Conservation (phyloP, 2,888 invertebrate genomes). For the Synergus gifuensis region DNA sequence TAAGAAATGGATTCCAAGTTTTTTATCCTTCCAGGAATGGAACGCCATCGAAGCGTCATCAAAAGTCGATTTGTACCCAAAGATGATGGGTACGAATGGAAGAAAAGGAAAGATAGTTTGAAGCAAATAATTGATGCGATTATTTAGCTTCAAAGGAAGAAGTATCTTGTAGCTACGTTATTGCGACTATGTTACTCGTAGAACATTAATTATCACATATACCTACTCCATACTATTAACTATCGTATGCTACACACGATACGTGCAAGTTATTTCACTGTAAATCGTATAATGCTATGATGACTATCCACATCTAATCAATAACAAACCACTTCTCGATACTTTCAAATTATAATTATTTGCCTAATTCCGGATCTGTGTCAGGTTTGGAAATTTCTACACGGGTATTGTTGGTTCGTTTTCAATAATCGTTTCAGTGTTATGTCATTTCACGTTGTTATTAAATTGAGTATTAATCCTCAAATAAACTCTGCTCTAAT, state of each 20-base stretch:
- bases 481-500: neutral
- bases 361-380: neutral
- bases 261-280: neutral
- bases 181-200: constrained; percentile 2
- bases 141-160: constrained; percentile 15
- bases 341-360: neutral
- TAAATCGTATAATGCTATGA: neutral
- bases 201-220: neutral
- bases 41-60: neutral
- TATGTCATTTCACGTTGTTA: too few relatives aligned
- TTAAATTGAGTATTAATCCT: neutral
- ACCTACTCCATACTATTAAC: neutral
- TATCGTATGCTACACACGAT: neutral
- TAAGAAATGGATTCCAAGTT: neutral
- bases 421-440: too few relatives aligned
- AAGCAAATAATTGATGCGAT: constrained; percentile 6
- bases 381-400: too few relatives aligned
- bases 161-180: neutral
- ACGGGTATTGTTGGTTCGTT: too few relatives aligned
- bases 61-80: neutral
- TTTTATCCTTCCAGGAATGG: neutral
- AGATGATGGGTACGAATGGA: neutral
- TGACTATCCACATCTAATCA: neutral
- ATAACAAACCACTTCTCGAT: neutral
- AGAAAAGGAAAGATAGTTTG: neutral